Evolutionary conservation across 53 echinoderm and acorn worm species (phyloP).

Genomic region (Apostichopus leukothele): DNA sequence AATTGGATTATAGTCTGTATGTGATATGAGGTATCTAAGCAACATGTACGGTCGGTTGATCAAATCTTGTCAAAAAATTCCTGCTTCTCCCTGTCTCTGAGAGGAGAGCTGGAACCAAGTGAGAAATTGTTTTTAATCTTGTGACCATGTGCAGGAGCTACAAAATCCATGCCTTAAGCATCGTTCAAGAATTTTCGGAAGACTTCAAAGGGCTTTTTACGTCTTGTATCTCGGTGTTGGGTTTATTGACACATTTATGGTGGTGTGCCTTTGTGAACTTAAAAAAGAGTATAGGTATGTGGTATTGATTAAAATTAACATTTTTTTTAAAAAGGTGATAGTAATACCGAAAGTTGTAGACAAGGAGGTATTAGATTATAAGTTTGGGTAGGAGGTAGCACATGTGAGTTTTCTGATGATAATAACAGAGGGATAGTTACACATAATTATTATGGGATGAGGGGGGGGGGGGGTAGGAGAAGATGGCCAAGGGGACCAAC

Average conservation of each 20-base stretch:
- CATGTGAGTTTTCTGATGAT: too few relatives aligned
- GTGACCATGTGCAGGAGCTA: not conserved
- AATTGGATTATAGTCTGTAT: not conserved
- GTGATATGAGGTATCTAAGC: not conserved
- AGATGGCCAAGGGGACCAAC: too few relatives aligned
- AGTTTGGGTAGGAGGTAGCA: too few relatives aligned
- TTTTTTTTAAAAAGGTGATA: not conserved
- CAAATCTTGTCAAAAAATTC: constrained; percentile 1
- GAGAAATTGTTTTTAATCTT: not conserved
- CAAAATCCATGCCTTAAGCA: not conserved
- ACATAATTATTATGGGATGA: too few relatives aligned
- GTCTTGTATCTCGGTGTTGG: not conserved
- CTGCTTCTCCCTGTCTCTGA: not conserved
- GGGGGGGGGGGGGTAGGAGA: too few relatives aligned
- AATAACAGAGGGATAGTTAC: too few relatives aligned
- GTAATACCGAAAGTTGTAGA: too few relatives aligned
- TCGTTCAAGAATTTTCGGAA: not conserved
- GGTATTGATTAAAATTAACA: not conserved
- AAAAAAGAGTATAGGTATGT: not conserved
- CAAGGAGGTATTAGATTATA: too few relatives aligned
- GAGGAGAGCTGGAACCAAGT: not conserved
- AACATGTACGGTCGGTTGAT: not conserved
- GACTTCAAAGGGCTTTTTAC: not conserved
- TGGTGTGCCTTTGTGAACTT: too few relatives aligned
- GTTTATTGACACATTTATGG: not conserved